Base-by-base conservation (phyloP, 2,113 vertebrate genomes). In the Rallus limicola region DNA sequence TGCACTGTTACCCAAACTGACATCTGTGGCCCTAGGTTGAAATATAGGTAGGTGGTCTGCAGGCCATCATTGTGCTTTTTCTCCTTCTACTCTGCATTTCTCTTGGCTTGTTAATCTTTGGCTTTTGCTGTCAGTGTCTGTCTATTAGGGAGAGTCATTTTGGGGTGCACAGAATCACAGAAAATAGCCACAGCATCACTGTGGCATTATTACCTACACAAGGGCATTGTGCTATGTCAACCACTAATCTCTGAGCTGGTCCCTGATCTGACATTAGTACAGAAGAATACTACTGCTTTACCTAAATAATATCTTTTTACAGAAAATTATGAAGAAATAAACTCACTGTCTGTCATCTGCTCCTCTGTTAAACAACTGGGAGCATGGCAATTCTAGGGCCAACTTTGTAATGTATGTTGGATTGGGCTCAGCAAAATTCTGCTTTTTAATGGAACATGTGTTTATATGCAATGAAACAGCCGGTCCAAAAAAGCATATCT, bases 401-500 rank as follows among this genome's bases (percentile, higher is more conserved):
- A 78, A 14, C 21, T 79, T 70, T 48, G 18, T 53, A 86, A 74
- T 34, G 28, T 2, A 8, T 40, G 14, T 68, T 62, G 91, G 26
- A 65, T 56, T 55, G 29, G 40, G 10, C 36, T 87, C 25, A 82
- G 44, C 33, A 63, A 91, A 95, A 80, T 36, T 82, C 52, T 64
- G 24, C 16, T 64, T 88, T 86, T 84, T 55, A 91, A 74, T 44
- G 38, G 28, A 79, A 84, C 21, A 20, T 38, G 77, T 84, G 28
- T 68, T 93, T 76, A 50, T 82, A 79, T 55, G 60, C 58, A 76
- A 46, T 75, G 46, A 90, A 58, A 48, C 25, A 92, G 31, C 59
- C 90, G 60, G 53, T 74, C 42, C 58, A 76, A 82, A 85, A 34
- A 94, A 46, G 16, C 6, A 0, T 53, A 25, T 50, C 36, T 59